phyloP scores from a whole-genome alignment of 1,140 invertebrate species.

The Monomorium pharaonis region DNA sequence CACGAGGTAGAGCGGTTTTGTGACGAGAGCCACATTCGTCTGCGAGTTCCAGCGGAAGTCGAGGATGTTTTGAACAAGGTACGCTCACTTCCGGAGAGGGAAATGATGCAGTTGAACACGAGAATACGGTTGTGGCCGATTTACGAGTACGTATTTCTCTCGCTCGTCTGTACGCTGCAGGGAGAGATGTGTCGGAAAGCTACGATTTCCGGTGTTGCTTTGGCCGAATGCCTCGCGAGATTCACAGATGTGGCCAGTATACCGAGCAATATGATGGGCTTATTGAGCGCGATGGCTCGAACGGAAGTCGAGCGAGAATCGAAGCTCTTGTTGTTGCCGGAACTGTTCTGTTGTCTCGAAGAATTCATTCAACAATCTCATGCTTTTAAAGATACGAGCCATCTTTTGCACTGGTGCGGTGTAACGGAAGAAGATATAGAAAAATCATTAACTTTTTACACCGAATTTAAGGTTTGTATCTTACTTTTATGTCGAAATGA shows the following conservation, averaged over 20 bases:
- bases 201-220: background rate
- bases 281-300: constrained; percentile 69
- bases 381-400: constrained; percentile 64
- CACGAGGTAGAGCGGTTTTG: constrained; percentile 59
- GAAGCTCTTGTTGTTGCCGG: constrained; percentile 59
- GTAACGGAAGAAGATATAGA: constrained; percentile 45
- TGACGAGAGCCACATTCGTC: constrained; percentile 47
- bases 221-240: constrained; percentile 18
- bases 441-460: background rate
- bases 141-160: constrained; percentile 80
- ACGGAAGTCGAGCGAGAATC: constrained; percentile 13
- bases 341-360: constrained; percentile 67
- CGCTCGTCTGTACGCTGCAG: constrained; percentile 72
- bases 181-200: constrained; percentile 61
- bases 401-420: constrained; percentile 58
- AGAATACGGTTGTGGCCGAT: constrained; percentile 82
- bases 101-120: constrained; percentile 2
- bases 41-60: constrained; percentile 1
- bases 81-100: background rate
- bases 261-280: constrained; percentile 73
- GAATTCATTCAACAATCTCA: constrained; percentile 69
- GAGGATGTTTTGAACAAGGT: background rate
- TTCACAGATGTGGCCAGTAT: constrained; percentile 75
- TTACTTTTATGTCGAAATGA: background rate
- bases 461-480: background rate